Evolutionary conservation across 2,888 invertebrate genomes (phyloP).

Genomic region (Spialia ferax): DNA sequence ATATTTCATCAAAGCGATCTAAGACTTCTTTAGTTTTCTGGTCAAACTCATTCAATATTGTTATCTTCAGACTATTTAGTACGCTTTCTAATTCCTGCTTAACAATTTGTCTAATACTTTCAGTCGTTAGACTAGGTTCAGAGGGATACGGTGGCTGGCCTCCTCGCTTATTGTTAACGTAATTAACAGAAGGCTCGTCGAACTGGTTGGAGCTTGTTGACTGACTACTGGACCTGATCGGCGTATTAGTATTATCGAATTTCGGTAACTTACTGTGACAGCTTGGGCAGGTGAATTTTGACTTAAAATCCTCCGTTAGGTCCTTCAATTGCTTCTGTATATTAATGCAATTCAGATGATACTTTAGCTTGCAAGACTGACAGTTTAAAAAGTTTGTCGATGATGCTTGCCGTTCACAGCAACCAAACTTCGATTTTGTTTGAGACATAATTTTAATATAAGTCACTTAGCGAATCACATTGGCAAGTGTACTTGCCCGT

Average conservation of each 20-base stretch:
- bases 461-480: no score
- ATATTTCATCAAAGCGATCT: background rate
- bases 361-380: background rate
- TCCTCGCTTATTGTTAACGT: no score
- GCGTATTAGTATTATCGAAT: conserved; percentile 5
- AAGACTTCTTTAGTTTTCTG: conserved; percentile 1
- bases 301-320: conserved; percentile 2
- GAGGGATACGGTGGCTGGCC: no score
- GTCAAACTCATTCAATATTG: conserved; percentile 5
- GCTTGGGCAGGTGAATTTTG: background rate
- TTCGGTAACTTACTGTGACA: conserved; percentile 3
- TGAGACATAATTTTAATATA: no score
- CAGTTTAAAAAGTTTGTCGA: conserved; percentile 7
- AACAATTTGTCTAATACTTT: background rate
- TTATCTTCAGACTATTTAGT: background rate
- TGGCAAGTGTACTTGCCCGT: no score
- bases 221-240: no score
- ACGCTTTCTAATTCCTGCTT: background rate
- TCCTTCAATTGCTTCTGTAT: background rate
- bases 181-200: no score
- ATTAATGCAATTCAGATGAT: conserved; percentile 7
- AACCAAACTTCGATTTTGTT: background rate
- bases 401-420: conserved; percentile 1
- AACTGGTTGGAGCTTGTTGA: no score
- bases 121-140: no score